Percentiles rank a stretch among this genome's conserved stretches.
Conservation (phyloP, 2,888 invertebrate genomes). For the Dicyrtomina minuta region DNA sequence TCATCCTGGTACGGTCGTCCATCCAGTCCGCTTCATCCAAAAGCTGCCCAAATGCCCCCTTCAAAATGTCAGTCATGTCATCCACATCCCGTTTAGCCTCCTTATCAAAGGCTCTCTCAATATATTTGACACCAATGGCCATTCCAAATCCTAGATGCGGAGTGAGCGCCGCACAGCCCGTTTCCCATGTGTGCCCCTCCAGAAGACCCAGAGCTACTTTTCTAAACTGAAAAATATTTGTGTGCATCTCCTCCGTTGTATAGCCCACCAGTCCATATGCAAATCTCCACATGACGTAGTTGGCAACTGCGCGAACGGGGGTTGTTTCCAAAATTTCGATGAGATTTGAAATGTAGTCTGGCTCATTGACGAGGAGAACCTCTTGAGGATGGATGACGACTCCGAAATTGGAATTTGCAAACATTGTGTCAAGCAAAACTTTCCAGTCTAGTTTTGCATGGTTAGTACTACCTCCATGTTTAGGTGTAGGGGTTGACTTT, state of each 20-base stretch:
- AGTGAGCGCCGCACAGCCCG: too few species aligned
- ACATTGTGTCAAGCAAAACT: conserved; percentile 20
- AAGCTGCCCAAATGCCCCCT: conserved; percentile 70
- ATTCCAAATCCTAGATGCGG: too few species aligned
- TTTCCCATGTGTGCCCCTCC: too few species aligned
- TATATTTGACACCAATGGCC: conserved; percentile 51
- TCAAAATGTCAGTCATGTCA: conserved; percentile 75
- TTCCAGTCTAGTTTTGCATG: too few species aligned
- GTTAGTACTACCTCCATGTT: too few species aligned
- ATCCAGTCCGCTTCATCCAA: conserved; percentile 75
- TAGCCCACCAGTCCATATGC: conserved; percentile 40
- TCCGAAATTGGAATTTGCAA: conserved; percentile 41
- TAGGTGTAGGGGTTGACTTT: too few species aligned
- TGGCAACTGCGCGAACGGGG: conserved; percentile 34
- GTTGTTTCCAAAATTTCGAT: conserved; percentile 31
- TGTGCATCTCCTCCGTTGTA: conserved; percentile 49
- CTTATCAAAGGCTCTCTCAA: conserved; percentile 42
- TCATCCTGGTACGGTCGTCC: too few species aligned
- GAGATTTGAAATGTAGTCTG: conserved; percentile 36
- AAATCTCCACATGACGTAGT: conserved; percentile 47
- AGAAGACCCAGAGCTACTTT: too few species aligned
- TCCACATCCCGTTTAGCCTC: conserved; percentile 54
- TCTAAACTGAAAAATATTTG: conserved; percentile 49
- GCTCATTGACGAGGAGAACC: conserved; percentile 41
- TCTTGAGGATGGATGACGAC: conserved; percentile 34